Percentiles rank a stretch among this genome's conserved stretches.
phyloP scores from a whole-genome alignment of 2,113 vertebrate species.

The Bungarus multicinctus region DNA sequence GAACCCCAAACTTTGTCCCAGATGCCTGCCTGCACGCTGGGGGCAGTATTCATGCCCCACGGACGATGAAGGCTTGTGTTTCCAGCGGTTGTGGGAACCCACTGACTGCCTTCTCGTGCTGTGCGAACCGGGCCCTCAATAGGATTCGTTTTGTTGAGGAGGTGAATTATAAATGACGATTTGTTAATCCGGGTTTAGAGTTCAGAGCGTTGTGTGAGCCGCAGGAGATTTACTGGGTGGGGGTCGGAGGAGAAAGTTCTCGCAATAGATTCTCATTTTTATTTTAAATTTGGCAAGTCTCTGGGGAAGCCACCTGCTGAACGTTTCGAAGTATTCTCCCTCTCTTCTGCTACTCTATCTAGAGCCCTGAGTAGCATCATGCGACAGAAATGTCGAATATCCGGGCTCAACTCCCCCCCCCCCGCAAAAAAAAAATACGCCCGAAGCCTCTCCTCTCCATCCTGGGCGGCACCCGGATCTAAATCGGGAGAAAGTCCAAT shows the following conservation, averaged over 20 bases:
- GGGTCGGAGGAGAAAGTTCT: not conserved
- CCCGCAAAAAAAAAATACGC: not conserved
- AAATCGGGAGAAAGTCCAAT: not conserved
- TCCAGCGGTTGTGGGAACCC: not conserved
- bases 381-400: not conserved
- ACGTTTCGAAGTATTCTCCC: not conserved
- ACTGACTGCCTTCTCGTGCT: not conserved
- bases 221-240: not conserved
- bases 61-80: not conserved
- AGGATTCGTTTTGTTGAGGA: not conserved
- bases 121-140: not conserved
- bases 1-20: not conserved
- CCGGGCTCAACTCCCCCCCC: not conserved
- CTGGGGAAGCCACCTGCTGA: too few species aligned
- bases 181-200: not conserved
- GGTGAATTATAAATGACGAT: not conserved
- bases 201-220: not conserved
- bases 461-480: not conserved
- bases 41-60: not conserved
- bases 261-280: too few species aligned
- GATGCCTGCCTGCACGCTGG: not conserved
- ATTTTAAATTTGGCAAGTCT: not conserved
- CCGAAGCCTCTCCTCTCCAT: not conserved
- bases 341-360: not conserved
- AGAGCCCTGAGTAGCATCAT: not conserved